Evolutionary conservation across 1,140 invertebrate genomes (phyloP).

Genomic region (Pogonomyrmex californicus): DNA sequence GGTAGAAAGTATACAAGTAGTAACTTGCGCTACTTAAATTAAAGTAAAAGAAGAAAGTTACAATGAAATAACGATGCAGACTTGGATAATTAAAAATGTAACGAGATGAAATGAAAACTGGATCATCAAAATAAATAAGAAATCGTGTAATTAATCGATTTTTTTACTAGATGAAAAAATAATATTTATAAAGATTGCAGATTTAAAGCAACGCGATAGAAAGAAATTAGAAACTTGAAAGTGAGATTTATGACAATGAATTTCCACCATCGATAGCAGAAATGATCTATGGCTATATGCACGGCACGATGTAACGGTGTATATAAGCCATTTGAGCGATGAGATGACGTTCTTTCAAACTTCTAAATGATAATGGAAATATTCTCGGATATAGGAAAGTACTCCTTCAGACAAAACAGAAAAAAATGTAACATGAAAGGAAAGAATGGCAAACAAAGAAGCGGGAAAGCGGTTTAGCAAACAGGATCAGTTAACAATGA

Average conservation of each 20-base stretch:
- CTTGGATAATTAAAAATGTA: not conserved
- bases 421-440: not conserved
- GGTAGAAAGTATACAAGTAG: not conserved
- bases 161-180: not conserved
- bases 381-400: not conserved
- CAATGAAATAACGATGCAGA: not conserved
- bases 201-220: constrained; percentile 2
- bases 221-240: not conserved
- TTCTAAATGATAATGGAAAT: constrained; percentile 29
- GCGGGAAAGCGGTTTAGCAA: constrained; percentile 30
- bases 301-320: not conserved
- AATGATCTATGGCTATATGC: not conserved
- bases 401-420: not conserved
- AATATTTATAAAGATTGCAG: not conserved
- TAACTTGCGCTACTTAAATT: not conserved
- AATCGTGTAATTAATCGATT: constrained; percentile 19
- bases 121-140: not conserved
- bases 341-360: constrained; percentile 26
- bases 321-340: constrained; percentile 5
- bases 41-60: not conserved
- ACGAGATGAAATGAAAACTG: not conserved
- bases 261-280: constrained; percentile 15
- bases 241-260: not conserved
- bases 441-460: not conserved
- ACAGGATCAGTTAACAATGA: constrained; percentile 20